Base-by-base conservation (phyloP, 2,797 vertebrate genomes). In the Rhinatrema bivittatum region DNA sequence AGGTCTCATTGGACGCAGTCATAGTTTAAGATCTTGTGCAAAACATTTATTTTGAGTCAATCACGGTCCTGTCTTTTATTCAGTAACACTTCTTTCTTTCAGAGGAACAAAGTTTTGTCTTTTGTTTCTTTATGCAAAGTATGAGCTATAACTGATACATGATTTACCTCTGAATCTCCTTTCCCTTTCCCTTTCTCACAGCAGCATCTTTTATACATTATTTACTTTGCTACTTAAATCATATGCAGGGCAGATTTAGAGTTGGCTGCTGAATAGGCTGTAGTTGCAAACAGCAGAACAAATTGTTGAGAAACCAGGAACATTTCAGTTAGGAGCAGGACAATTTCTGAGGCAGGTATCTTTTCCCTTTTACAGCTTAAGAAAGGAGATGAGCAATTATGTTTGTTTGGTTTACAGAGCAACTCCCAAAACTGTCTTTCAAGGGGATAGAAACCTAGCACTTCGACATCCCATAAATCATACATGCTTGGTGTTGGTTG, bases 191-290 rank as follows among this genome's bases (percentile, higher is more conserved):
- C n/a, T n/a, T n/a, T n/a, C n/a, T n/a, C n/a, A 62, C 38, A 74
- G 37, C 47, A 53, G 56, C 50, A 30, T 34, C 57, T 70, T 72
- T 67, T 68, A 46, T 63, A 55, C 51, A 64, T 68, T 45, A 62
- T 63, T 63, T 38, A 10, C 8, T 68, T 70, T 70, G 45, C 58
- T 63, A 59, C 39, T 62, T 55, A 47, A 56, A 45, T 50, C 1
- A 39, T 62, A 55, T 70, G 57, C 41, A 50, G n/a, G n/a, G n/a
- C n/a, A n/a, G n/a, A n/a, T n/a, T n/a, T n/a, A n/a, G n/a, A n/a
- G n/a, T n/a, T n/a, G n/a, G n/a, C n/a, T n/a, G n/a, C n/a, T n/a
- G n/a, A n/a, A n/a, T n/a, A n/a, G n/a, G n/a, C n/a, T n/a, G n/a
- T n/a, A n/a, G n/a, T n/a, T n/a, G n/a, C n/a, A n/a, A n/a, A n/a